These are phyloP conservation scores for Macrocentrus cingulum DNA, from an alignment of 1,140 invertebrate genomes.

Conservation along the genomic window DNA sequence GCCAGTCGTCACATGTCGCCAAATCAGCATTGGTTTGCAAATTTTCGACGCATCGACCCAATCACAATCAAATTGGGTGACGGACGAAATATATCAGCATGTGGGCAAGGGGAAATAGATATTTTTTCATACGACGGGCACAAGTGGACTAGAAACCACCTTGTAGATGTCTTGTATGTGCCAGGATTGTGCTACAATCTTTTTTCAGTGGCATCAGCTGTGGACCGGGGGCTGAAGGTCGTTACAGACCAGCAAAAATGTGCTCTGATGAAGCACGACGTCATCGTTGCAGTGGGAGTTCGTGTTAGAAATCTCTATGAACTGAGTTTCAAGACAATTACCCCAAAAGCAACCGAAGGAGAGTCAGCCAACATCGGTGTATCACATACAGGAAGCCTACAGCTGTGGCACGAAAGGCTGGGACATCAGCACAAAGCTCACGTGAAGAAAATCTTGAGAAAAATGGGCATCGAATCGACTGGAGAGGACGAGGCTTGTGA, in stretches of 20 bases:
- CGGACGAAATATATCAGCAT: background rate
- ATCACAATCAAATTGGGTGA: slow-evolving; percentile 3
- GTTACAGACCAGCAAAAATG: slow-evolving; percentile 1
- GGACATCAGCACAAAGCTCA: slow-evolving; percentile 11
- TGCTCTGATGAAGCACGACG: slow-evolving; percentile 4
- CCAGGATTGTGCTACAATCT: slow-evolving; percentile 24
- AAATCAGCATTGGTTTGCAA: slow-evolving; percentile 24
- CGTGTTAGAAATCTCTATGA: slow-evolving; percentile 15
- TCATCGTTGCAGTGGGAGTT: slow-evolving; percentile 21
- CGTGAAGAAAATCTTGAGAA: slow-evolving; percentile 9
- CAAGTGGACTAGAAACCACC: slow-evolving; percentile 7
- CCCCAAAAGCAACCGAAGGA: background rate
- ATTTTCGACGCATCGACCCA: background rate
- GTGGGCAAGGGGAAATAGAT: slow-evolving; percentile 20
- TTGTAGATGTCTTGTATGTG: slow-evolving; percentile 14
- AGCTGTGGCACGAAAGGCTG: slow-evolving; percentile 18
- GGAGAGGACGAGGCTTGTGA: slow-evolving; percentile 10
- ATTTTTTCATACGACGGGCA: slow-evolving; percentile 8
- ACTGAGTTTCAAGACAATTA: slow-evolving; percentile 21
- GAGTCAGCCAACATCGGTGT: too few relatives aligned
- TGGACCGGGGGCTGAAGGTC: slow-evolving; percentile 12
- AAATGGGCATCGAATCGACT: background rate
- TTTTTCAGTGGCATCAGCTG: slow-evolving; percentile 17
- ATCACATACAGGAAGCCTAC: background rate
- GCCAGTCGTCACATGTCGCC: slow-evolving; percentile 31